phyloP scores from a whole-genome alignment of 2,113 vertebrate species.

The Varanus komodoensis region DNA sequence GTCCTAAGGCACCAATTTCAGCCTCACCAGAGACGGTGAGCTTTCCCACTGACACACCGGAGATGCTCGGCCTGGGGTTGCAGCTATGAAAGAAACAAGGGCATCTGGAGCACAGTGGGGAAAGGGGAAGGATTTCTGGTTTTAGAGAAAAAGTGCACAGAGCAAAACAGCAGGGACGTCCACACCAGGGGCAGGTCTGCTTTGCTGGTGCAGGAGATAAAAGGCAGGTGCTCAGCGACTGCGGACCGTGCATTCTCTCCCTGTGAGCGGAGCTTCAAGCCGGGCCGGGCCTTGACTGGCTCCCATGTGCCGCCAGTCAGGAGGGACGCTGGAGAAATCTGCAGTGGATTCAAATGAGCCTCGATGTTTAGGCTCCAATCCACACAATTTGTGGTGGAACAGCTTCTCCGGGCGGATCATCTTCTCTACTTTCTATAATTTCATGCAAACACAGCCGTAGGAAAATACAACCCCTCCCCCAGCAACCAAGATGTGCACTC shows the following conservation, averaged over 20 bases:
- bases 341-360: no score
- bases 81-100: constrained; percentile 51
- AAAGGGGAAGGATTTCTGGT: background rate
- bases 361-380: no score
- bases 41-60: constrained; percentile 33
- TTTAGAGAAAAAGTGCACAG: constrained; percentile 7
- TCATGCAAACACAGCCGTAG: no score
- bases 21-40: constrained; percentile 29
- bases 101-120: constrained; percentile 10
- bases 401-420: no score
- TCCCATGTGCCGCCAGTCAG: background rate
- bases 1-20: background rate
- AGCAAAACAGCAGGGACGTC: constrained; percentile 13
- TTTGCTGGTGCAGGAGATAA: background rate
- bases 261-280: background rate
- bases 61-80: constrained; percentile 35
- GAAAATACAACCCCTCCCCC: no score
- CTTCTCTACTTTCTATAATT: no score
- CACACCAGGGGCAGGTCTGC: background rate
- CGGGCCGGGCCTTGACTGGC: background rate
- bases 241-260: background rate
- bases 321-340: background rate
- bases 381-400: no score
- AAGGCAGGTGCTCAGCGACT: background rate
- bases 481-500: no score